Evolutionary conservation across 2,113 vertebrate species (phyloP).

Genomic region (Ceratotherium simum): DNA sequence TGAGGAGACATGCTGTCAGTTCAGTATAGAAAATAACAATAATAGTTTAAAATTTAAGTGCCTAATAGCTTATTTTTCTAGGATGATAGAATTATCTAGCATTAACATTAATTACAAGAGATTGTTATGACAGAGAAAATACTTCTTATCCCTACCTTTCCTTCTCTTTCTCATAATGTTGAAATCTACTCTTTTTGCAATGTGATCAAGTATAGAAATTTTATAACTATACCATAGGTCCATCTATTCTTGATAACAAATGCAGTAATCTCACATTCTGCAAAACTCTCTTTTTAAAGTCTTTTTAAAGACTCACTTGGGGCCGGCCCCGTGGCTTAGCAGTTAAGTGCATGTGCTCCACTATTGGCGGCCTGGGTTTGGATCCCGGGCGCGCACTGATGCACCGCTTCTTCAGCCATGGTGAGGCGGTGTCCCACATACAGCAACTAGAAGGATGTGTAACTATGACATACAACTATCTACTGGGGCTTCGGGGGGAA

Average conservation of each 20-base stretch:
- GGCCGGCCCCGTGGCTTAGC: too few relatives aligned
- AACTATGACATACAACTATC: too few relatives aligned
- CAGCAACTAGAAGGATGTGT: too few relatives aligned
- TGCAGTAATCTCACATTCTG: neutral
- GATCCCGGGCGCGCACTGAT: too few relatives aligned
- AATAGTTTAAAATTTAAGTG: slow-evolving; percentile 14
- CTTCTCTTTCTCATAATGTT: neutral
- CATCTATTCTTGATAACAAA: neutral
- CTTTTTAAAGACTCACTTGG: neutral
- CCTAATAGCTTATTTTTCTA: slow-evolving; percentile 39
- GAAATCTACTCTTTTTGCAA: neutral
- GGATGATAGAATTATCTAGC: neutral
- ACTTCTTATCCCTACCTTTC: neutral
- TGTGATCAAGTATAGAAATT: neutral
- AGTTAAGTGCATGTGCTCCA: too few relatives aligned
- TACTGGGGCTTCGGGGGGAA: too few relatives aligned
- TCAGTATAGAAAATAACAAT: neutral
- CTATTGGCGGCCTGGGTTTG: too few relatives aligned
- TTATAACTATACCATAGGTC: neutral
- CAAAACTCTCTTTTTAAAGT: neutral
- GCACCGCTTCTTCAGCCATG: too few relatives aligned
- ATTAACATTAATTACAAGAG: neutral
- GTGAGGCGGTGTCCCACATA: too few relatives aligned
- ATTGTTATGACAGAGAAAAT: neutral
- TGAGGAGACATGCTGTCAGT: neutral